These are phyloP conservation scores for Apis cerana DNA, from an alignment of 1,140 invertebrate genomes.

Conservation along the genomic window DNA sequence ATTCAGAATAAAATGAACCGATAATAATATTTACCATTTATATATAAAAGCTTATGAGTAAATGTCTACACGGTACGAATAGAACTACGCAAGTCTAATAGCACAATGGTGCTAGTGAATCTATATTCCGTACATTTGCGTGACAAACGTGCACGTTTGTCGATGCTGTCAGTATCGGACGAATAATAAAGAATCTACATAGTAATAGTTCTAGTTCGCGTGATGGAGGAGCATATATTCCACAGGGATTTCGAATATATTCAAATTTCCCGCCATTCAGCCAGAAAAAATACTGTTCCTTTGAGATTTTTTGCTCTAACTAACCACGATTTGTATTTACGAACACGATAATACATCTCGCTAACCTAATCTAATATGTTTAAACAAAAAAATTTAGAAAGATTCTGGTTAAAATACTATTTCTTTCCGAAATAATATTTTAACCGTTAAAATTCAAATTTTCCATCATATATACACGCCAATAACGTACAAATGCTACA, in stretches of 20 bases:
- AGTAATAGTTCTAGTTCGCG: neutral
- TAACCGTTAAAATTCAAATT: neutral
- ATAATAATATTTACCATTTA: conserved; percentile 17
- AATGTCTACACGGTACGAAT: conserved; percentile 9
- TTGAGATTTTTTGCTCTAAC: neutral
- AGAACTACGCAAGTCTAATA: conserved; percentile 40
- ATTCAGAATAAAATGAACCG: conserved; percentile 18
- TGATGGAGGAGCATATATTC: conserved; percentile 19
- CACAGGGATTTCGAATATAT: neutral
- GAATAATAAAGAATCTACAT: conserved; percentile 32
- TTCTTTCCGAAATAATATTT: neutral
- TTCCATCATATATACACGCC: neutral
- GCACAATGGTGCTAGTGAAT: conserved; percentile 53
- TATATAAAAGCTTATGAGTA: neutral
- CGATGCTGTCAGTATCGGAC: conserved; percentile 25
- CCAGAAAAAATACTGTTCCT: neutral
- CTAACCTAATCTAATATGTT: too few relatives aligned
- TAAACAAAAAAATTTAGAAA: neutral
- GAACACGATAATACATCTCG: neutral
- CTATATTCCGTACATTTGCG: conserved; percentile 51
- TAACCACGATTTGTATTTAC: neutral
- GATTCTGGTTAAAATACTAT: neutral
- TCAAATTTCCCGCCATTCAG: conserved; percentile 33
- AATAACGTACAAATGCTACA: neutral
- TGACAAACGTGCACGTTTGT: conserved; percentile 45